Conservation (phyloP, 2,113 vertebrate genomes). For the Podarcis raffonei region DNA sequence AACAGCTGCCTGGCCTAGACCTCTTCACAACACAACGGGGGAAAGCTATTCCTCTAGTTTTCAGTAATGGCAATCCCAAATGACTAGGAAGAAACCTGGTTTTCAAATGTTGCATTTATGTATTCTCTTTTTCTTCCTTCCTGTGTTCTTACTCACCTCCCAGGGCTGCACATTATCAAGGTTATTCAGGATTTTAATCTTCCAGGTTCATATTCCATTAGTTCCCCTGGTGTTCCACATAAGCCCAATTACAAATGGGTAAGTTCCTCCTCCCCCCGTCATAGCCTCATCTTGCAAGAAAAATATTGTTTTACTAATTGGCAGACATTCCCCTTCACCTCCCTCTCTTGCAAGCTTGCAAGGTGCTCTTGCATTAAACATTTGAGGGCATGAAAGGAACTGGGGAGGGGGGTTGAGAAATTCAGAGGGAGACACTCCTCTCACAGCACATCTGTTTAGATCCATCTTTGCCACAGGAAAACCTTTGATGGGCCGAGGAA, state of each 20-base stretch:
- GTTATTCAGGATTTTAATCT: neutral
- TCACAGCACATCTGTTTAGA: neutral
- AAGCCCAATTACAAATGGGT: neutral
- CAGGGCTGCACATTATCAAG: neutral
- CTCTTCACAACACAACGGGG: too few species aligned
- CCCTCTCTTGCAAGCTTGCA: neutral
- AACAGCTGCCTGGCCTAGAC: neutral
- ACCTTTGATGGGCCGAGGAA: neutral
- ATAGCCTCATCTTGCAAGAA: neutral
- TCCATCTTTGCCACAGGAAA: rapidly evolving
- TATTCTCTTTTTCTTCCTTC: neutral
- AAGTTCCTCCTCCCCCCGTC: neutral
- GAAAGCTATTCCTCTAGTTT: neutral
- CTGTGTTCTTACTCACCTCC: neutral
- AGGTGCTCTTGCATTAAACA: neutral
- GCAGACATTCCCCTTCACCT: neutral
- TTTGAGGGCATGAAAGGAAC: neutral
- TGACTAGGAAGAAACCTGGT: neutral
- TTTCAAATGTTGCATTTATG: neutral
- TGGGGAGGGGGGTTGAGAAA: neutral
- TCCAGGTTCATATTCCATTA: neutral
- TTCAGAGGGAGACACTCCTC: neutral
- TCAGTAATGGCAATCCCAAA: neutral
- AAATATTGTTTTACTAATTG: conserved; percentile 2
- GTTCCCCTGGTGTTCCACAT: neutral